Evolutionary conservation across 2,888 invertebrate species (phyloP), one percentile per base, ranked within the genome.

Genomic region (Caenorhabditis wallacei): DNA sequence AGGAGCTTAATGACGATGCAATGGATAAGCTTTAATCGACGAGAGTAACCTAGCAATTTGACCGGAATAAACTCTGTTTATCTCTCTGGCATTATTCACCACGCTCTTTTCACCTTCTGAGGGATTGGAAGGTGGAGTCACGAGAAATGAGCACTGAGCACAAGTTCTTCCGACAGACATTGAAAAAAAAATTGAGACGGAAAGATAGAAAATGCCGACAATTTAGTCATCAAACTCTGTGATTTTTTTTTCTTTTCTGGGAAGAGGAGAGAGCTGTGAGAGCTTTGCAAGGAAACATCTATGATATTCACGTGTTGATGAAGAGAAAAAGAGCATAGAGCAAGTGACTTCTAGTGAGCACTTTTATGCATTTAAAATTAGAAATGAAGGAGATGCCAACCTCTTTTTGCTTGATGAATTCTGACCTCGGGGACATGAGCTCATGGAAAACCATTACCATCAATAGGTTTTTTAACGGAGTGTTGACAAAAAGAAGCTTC

Each of bases 301-400:
- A 64, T 51, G 61, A 64, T 46, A 54, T 64, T 61, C 61, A 43
- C 20, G 43, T 53, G 26, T n/a, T 46, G 64, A 56, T 43, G 64
- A 30, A 43, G 22, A 2, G 48, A 37, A 72, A 53, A 53, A 72
- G 72, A 74, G 54, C 46, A 64, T 24, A 40, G 72, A 72, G 63
- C 72, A 61, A 72, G 54, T 26, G 51, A 37, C 51, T 26, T 35
- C 24, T 16, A 54, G 43, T 35, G 64, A 63, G 64, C 74, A 74
- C 63, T 75, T 75, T 63, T 57, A 75, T 75, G 74, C 74, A 75
- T 75, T 75, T 75, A 22, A 37, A 48, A 75, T 63, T 48, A 35
- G 46, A 24, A 30, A 24, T 24, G 40, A 43, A 43, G 26, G 35
- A 30, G 48, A 35, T 20, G 70, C 11, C 43, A 66, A 35, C 54